A percentile compares a stretch with the other conserved stretches of the same genome.
Conservation (phyloP, 2,797 vertebrate genomes). For the Brachyalestes nurse region DNA sequence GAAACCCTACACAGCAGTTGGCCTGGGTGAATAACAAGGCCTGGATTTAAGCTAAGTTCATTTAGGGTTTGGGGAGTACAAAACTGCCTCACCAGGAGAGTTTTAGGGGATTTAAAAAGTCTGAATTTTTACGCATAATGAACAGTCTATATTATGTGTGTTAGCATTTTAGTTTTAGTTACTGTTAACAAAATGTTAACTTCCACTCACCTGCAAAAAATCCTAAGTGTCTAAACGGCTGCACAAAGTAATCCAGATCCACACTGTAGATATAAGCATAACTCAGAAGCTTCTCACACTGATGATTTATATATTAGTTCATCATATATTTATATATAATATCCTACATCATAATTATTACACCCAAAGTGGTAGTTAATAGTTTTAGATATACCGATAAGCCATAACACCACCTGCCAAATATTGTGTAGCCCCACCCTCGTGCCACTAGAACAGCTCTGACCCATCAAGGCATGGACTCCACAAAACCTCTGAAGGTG, state of each 20-base stretch:
- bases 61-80: slow-evolving; percentile 50
- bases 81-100: slow-evolving; percentile 20
- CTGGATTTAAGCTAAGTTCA: slow-evolving; percentile 53
- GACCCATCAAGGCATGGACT: too few relatives aligned
- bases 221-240: background rate
- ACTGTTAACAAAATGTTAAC: background rate
- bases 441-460: too few relatives aligned
- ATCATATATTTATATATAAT: background rate
- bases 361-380: too few relatives aligned
- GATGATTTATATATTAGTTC: background rate
- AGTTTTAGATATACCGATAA: background rate
- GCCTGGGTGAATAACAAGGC: slow-evolving; percentile 37
- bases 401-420: too few relatives aligned
- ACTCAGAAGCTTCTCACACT: background rate
- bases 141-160: background rate
- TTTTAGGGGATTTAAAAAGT: background rate
- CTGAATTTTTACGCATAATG: background rate
- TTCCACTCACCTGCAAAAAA: background rate
- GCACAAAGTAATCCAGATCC: background rate
- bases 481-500: too few relatives aligned
- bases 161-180: background rate
- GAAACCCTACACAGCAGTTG: slow-evolving; percentile 47
- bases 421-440: too few relatives aligned
- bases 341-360: background rate
- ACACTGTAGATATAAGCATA: background rate